Evolutionary conservation across 2,888 invertebrate species (phyloP), one percentile per base, ranked within the genome.

Genomic region (Sesia apiformis): DNA sequence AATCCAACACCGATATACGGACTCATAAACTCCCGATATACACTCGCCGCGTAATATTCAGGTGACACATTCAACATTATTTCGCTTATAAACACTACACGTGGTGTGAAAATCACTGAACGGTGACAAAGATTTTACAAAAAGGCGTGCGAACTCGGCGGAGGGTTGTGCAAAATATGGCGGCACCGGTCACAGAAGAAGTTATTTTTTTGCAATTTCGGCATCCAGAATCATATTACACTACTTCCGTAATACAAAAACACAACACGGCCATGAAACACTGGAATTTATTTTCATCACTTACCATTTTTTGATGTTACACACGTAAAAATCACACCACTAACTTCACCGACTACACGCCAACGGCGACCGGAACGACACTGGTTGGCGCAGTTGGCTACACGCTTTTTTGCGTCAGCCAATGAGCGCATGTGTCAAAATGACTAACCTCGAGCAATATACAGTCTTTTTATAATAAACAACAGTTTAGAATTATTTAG

Each of bases 281-380:
- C 84, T 82, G 73, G 58, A 78, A 79, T 76, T 81, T 74, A 76
- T 78, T 77, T 72, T 74, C 70, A 76, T 76, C 78, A 90, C 89
- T 90, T 88, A 90, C 90, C 90, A 90, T 90, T 89, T 88, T 89
- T 75, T 81, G 88, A 89, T 85, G 88, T 81, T 87, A 87, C 63
- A 78, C 83, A 87, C 86, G 87, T 84, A 87, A 87, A 87, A 85
- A 80, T 81, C 82, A 72, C 85, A 87, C 83, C 81, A 87, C 84
- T 81, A 81, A 86, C 69, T 85, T 84, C 86, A 86, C 86, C 78
- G 80, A 87, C 82, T 86, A 81, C 74, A 84, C 84, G 84, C 84
- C 85, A 81, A 84, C 83, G 85, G 81, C 85, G 80, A 89, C 88
- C 88, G 87, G 87, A 87, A 90, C 84, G 81, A 84, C 72, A 90